phyloP scores from a whole-genome alignment of 2,888 invertebrate species.

The Drosophila limbata region DNA sequence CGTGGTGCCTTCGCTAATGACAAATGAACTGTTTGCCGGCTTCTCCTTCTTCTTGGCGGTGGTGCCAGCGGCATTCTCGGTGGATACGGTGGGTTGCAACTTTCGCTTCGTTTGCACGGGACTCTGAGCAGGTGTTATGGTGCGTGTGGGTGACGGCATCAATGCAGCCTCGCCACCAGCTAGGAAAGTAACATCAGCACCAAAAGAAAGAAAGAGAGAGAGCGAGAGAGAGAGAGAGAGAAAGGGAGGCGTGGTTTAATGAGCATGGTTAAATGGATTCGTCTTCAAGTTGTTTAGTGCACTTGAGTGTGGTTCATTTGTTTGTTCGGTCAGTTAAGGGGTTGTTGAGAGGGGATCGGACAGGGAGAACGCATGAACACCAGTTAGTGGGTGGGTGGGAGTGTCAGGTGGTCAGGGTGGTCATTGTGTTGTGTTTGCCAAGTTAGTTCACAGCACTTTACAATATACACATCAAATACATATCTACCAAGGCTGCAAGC shows the following conservation, averaged over 20 bases:
- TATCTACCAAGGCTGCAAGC: not conserved
- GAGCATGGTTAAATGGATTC: conserved; percentile 71
- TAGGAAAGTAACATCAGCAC: conserved; percentile 68
- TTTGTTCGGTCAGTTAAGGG: conserved; percentile 27
- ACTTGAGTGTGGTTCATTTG: conserved; percentile 61
- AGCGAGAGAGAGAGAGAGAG: conserved; percentile 53
- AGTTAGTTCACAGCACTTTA: conserved; percentile 68
- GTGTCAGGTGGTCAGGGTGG: conserved; percentile 31
- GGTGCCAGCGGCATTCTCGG: conserved; percentile 87
- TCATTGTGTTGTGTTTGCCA: conserved; percentile 57
- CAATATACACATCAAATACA: conserved; percentile 60
- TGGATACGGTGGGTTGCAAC: conserved; percentile 91
- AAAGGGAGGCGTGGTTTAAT: conserved; percentile 72
- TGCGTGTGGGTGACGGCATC: conserved; percentile 88
- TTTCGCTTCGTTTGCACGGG: conserved; percentile 90
- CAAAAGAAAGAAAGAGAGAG: conserved; percentile 52
- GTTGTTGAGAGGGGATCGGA: conserved; percentile 27
- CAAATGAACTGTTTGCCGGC: conserved; percentile 76
- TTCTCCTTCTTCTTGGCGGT: conserved; percentile 90
- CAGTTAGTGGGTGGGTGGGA: conserved; percentile 48
- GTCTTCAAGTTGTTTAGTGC: conserved; percentile 74
- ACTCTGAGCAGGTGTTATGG: conserved; percentile 86
- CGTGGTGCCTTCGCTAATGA: conserved; percentile 58
- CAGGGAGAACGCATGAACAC: conserved; percentile 47
- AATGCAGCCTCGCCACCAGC: conserved; percentile 86